Percentiles rank a stretch among this genome's conserved stretches.
Conservation (phyloP, 2,797 vertebrate genomes). For the Antennarius maculatus region DNA sequence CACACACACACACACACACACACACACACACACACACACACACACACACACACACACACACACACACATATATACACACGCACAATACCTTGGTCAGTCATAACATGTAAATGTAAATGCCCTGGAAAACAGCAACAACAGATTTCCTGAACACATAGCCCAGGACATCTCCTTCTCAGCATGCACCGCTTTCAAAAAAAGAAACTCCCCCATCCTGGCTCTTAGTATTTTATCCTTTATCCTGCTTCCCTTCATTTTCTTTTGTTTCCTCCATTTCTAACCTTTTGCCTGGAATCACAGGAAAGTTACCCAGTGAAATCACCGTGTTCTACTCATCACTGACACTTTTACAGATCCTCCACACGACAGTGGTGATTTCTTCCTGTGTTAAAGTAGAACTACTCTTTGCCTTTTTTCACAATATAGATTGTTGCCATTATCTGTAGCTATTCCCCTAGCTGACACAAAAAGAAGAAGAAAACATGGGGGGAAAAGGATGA, state of each 20-base stretch:
- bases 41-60: not conserved
- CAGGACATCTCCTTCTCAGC: conserved; percentile 40
- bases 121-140: conserved; percentile 30
- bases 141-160: conserved; percentile 41
- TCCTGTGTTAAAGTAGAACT: conserved; percentile 64
- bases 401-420: conserved; percentile 70
- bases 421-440: conserved; percentile 82
- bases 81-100: conserved; percentile 26
- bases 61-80: not conserved
- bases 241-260: conserved; percentile 44
- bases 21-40: too few relatives aligned
- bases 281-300: conserved; percentile 48
- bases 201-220: conserved; percentile 27
- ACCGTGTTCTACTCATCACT: conserved; percentile 57
- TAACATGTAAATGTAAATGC: conserved; percentile 16
- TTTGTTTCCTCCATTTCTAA: conserved; percentile 58
- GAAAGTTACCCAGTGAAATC: conserved; percentile 54
- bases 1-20: not conserved
- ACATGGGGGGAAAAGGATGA: conserved; percentile 53
- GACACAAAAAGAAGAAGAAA: conserved; percentile 60
- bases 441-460: conserved; percentile 73
- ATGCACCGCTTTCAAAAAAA: conserved; percentile 10
- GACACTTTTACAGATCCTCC: conserved; percentile 58
- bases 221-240: conserved; percentile 26
- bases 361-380: conserved; percentile 71